A percentile compares a stretch with the other conserved stretches of the same genome.
Conservation (phyloP, 2,888 invertebrate genomes). For the Zhengitettix transpicula region DNA sequence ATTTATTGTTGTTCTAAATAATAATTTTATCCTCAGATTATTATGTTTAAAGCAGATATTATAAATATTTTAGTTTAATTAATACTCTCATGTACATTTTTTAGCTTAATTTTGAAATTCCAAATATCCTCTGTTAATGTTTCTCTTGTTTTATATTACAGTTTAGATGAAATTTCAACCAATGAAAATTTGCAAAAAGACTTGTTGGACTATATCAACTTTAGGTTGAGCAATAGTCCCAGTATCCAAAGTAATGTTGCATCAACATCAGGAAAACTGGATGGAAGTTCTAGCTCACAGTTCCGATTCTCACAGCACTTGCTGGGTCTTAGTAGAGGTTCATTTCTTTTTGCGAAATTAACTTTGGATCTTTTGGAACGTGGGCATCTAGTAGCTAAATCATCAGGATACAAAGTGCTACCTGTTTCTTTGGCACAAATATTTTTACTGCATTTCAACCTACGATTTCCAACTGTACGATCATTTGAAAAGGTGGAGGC, state of each 20-base stretch:
- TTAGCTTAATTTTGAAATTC: neutral
- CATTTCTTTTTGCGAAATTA: conserved; percentile 81
- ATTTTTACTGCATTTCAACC: conserved; percentile 78
- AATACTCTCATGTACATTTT: neutral
- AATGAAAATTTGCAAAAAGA: conserved; percentile 72
- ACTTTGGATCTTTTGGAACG: conserved; percentile 81
- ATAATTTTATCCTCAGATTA: neutral
- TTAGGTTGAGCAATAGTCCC: conserved; percentile 61
- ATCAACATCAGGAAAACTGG: conserved; percentile 44
- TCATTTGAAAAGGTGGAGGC: conserved; percentile 73
- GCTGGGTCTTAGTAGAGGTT: conserved; percentile 67
- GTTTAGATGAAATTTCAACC: conserved; percentile 45
- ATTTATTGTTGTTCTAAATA: neutral
- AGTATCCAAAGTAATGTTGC: conserved; percentile 70
- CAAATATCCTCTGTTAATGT: neutral
- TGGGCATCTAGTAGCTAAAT: conserved; percentile 84
- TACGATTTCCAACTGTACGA: conserved; percentile 75
- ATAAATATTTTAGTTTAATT: neutral
- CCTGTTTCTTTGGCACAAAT: conserved; percentile 80
- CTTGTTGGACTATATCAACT: conserved; percentile 70
- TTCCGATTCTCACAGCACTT: conserved; percentile 75
- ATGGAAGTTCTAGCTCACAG: conserved; percentile 36
- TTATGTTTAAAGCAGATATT: neutral
- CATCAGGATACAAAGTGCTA: conserved; percentile 78
- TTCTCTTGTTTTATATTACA: conserved; percentile 19